Evolutionary conservation across 2,888 invertebrate genomes (phyloP), one percentile per base, ranked within the genome.

Genomic region (Pinctada fucata): DNA sequence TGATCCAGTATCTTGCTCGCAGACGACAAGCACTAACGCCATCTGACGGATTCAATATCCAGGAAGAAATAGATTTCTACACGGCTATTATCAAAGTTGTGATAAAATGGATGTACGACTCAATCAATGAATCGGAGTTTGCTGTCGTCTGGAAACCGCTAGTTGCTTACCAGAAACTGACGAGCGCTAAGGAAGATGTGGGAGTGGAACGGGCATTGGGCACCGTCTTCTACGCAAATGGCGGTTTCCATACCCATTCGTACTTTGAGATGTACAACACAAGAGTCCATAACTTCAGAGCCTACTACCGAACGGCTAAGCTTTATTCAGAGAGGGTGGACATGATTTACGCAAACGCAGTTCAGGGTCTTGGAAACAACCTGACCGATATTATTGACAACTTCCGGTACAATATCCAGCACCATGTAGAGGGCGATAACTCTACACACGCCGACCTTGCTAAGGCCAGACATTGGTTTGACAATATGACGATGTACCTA

Each of bases 201-300:
- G 97, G 97, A 0, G 96, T 97, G 75, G 96, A 96, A 0, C 96
- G 97, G 45, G 96, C 97, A 0, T 95, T 96, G 84, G 97, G 97
- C 2, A 96, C 97, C 82, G 96, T 96, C 92, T 97, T 96, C 93
- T 97, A 96, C 90, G 96, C 96, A 0, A 94, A 96, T 83, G 97
- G 97, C 0, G 94, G 94, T 6, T 89, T 89, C 76, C 71, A 77
- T 52, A 74, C 80, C 2, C 79, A 79, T 51, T 73, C 71, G 0
- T 72, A 95, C 79, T 96, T 97, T 91, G 95, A 95, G 64, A 94
- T 94, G 84, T 97, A 95, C 91, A 96, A 97, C 85, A 95, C 75
- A 49, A 71, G 67, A 68, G 63, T 79, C 10, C 79, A 79, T 65
- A 79, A 72, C 31, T 80, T 80, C 31, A 66, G 80, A 50, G 77